A percentile compares a stretch with the other conserved stretches of the same genome.
Conservation (phyloP, 2,888 invertebrate genomes). For the Stenoptilia bipunctidactyla region DNA sequence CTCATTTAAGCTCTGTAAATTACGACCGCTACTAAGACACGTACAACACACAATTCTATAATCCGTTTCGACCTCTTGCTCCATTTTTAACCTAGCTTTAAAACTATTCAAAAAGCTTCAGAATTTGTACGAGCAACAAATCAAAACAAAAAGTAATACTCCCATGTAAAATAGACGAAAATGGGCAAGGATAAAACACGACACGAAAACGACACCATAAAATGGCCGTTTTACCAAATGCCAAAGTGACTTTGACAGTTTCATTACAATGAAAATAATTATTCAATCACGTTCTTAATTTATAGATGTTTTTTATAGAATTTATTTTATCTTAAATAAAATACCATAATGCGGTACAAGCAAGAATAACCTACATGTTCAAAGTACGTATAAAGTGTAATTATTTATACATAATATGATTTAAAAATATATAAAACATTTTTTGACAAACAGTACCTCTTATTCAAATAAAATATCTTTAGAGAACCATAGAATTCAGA, state of each 20-base stretch:
- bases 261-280: no score
- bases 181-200: slow-evolving; percentile 44
- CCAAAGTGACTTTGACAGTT: slow-evolving; percentile 13
- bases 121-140: slow-evolving; percentile 39
- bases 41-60: slow-evolving; percentile 43
- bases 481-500: no score
- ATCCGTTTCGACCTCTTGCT: slow-evolving; percentile 47
- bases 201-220: slow-evolving; percentile 61
- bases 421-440: no score
- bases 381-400: no score
- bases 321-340: no score
- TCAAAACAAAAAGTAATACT: slow-evolving; percentile 68
- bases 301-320: no score
- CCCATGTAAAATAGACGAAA: slow-evolving; percentile 69
- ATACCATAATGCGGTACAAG: no score
- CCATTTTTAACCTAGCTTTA: slow-evolving; percentile 49
- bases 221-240: slow-evolving; percentile 63
- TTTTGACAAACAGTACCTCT: no score
- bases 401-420: no score
- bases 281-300: no score
- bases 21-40: slow-evolving; percentile 49
- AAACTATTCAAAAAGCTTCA: slow-evolving; percentile 21
- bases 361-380: no score
- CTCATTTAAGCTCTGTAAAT: slow-evolving; percentile 39
- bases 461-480: no score